phyloP scores from a whole-genome alignment of 2,797 vertebrate genomes.

The Dendrocincla tyrannina region DNA sequence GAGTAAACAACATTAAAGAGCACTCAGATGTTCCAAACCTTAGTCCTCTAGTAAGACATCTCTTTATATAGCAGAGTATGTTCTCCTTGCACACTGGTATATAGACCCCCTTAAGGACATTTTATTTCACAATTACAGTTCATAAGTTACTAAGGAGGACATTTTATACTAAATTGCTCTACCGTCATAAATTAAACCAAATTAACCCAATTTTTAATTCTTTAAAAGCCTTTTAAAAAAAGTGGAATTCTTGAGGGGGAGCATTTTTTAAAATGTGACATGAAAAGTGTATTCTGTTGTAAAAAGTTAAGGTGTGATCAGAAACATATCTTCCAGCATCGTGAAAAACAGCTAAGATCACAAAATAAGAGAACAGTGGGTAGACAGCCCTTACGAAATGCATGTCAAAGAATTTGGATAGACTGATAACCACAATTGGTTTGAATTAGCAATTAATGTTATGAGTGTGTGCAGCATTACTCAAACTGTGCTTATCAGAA shows the following conservation, averaged over 20 bases:
- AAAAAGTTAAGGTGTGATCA: background rate
- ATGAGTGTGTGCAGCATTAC: background rate
- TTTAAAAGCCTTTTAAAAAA: background rate
- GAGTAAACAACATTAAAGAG: constrained; percentile 33
- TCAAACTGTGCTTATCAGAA: background rate
- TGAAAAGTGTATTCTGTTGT: background rate
- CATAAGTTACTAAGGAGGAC: background rate
- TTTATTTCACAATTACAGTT: background rate
- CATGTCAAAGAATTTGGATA: background rate
- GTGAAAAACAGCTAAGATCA: background rate
- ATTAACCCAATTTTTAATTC: background rate
- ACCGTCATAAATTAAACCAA: background rate
- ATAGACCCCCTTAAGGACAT: background rate
- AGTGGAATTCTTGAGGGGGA: background rate
- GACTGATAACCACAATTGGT: background rate
- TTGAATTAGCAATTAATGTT: background rate
- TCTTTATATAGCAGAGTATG: background rate
- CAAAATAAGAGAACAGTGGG: background rate
- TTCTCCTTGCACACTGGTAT: background rate
- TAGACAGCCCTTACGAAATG: background rate
- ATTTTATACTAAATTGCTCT: background rate
- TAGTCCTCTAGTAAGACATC: background rate
- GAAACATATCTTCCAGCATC: background rate
- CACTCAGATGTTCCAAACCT: background rate
- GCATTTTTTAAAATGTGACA: background rate